Evolutionary conservation across 2,113 vertebrate species (phyloP).

Genomic region (Hippolais icterina): DNA sequence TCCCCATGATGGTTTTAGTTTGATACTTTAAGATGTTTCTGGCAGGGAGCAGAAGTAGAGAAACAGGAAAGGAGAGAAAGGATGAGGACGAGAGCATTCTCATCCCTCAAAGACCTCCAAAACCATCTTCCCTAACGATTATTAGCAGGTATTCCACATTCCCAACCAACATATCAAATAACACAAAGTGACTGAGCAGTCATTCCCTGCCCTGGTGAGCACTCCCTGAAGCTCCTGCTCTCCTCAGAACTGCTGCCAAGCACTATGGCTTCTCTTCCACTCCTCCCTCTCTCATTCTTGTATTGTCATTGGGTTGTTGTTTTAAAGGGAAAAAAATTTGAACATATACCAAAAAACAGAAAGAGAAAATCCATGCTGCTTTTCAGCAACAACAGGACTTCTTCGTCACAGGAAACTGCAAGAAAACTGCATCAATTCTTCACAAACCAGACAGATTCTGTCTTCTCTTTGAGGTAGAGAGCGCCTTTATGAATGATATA

Average conservation of each 20-base stretch:
- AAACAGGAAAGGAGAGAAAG: background rate
- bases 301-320: background rate
- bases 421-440: background rate
- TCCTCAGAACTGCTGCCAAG: background rate
- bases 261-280: background rate
- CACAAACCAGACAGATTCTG: background rate
- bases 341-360: background rate
- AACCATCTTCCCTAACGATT: background rate
- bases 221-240: background rate
- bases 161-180: background rate
- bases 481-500: background rate
- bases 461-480: background rate
- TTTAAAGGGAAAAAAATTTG: background rate
- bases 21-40: background rate
- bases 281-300: background rate
- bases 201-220: background rate
- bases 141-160: background rate
- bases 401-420: background rate
- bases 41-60: background rate
- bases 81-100: background rate
- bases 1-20: background rate
- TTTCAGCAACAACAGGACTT: background rate
- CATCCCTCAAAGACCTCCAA: background rate
- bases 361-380: background rate
- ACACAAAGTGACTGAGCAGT: background rate